Base-by-base conservation (phyloP, 2,888 invertebrate genomes). In the Watsonalla cultraria region DNA sequence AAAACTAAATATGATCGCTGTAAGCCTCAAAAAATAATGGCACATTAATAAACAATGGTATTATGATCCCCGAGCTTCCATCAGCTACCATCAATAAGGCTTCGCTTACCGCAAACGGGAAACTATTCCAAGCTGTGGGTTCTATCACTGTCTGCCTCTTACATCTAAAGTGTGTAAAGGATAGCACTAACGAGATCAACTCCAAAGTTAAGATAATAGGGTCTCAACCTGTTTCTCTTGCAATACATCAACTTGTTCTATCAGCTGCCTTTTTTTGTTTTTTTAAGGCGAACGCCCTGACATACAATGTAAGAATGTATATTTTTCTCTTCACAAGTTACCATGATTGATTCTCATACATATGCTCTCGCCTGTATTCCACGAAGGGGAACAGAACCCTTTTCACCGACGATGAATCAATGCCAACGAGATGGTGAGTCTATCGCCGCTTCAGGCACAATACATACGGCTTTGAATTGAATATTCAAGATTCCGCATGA, bases 91-190 rank as follows among this genome's bases (percentile, higher is more conserved):
- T 57, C 60, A 71, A 67, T 82, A 84, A 75, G 84, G 84, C 83
- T 86, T 87, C 84, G 64, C 68, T 69, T 70, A 86, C 88, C 87
- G 73, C 88, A 86, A 77, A 64, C 61, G 57, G 55, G 61, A 57
- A 61, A 58, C 53, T 57, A 64, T 65, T 62, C 53, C 55, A 57
- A 61, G 58, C 51, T 48, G 53, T 51, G 51, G 52, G 13, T 52
- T 62, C 65, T 64, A 59, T 51, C 59, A 59, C 70, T 54, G 53
- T 76, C 74, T 57, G 56, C 51, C 57, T 77, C 71, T 53, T 59
- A 55, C 60, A 6, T 39, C 42, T 51, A 46, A 56, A 55, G 50
- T 14, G 35, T 24, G 64, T 70, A 54, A 67, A 60, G 60, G 71
- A 76, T 51, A 62, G 61, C 56, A 48, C 51, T 55, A 56, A 53